phyloP scores from a whole-genome alignment of 2,888 invertebrate genomes.

The Bembecia ichneumoniformis region DNA sequence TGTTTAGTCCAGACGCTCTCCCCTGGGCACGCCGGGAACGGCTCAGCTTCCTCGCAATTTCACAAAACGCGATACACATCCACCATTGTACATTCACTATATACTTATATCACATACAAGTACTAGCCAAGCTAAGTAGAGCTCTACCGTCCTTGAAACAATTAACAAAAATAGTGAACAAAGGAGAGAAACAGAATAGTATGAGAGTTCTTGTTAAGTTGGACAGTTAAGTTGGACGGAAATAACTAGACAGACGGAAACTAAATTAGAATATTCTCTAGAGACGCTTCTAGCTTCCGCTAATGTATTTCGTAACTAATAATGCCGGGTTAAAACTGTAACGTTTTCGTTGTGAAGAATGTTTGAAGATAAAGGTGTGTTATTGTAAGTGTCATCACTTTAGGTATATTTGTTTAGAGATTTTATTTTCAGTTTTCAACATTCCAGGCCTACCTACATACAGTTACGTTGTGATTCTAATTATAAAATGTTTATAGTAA shows the following conservation, averaged over 20 bases:
- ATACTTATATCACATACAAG: slow-evolving; percentile 22
- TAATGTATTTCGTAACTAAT: slow-evolving; percentile 26
- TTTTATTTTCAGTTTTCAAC: too few species aligned
- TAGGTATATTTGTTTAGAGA: too few species aligned
- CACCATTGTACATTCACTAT: slow-evolving; percentile 36
- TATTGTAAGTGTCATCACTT: background rate
- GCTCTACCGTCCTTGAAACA: slow-evolving; percentile 18
- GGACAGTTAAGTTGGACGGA: slow-evolving; percentile 44
- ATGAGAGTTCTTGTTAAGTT: slow-evolving; percentile 30
- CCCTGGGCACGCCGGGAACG: slow-evolving; percentile 44
- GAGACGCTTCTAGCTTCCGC: slow-evolving; percentile 44
- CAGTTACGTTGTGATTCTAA: too few species aligned
- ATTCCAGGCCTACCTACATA: too few species aligned
- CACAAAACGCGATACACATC: slow-evolving; percentile 52
- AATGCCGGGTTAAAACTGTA: slow-evolving; percentile 1
- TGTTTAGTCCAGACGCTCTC: slow-evolving; percentile 61
- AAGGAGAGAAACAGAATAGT: slow-evolving; percentile 16
- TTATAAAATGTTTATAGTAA: background rate
- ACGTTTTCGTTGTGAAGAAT: background rate
- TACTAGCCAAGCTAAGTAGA: slow-evolving; percentile 34
- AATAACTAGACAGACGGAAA: slow-evolving; percentile 58
- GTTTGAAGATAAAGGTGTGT: background rate
- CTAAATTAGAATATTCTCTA: slow-evolving; percentile 61
- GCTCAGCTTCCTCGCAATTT: slow-evolving; percentile 59
- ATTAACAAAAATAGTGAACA: slow-evolving; percentile 14